phyloP scores from a whole-genome alignment of 2,888 invertebrate species.

The Microctonus hyperodae region DNA sequence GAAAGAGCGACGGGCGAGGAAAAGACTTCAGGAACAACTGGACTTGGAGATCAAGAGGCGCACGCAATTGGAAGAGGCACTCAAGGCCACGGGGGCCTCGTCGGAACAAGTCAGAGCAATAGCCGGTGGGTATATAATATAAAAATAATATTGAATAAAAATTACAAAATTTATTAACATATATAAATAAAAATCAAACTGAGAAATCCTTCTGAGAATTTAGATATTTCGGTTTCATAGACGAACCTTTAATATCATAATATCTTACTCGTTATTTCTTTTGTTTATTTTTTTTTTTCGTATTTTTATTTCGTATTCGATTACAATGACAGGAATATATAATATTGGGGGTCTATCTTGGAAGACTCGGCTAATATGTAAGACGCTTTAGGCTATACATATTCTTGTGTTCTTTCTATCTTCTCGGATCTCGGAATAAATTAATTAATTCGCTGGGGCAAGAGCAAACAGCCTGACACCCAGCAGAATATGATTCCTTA shows the following conservation, averaged over 20 bases:
- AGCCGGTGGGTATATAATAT: constrained; percentile 69
- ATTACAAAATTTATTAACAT: constrained; percentile 10
- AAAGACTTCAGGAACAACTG: constrained; percentile 85
- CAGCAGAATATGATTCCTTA: constrained; percentile 59
- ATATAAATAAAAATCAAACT: background rate
- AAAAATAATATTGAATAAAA: constrained; percentile 6
- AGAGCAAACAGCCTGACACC: constrained; percentile 59
- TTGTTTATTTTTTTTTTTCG: background rate
- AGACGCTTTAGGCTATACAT: constrained; percentile 8
- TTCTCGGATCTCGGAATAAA: constrained; percentile 55
- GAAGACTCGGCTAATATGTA: constrained; percentile 6
- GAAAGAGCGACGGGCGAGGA: constrained; percentile 83
- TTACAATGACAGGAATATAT: constrained; percentile 7
- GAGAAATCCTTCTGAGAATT: constrained; percentile 18
- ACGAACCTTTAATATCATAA: no score
- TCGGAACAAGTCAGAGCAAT: constrained; percentile 80
- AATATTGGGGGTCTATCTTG: background rate
- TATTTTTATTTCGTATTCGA: background rate
- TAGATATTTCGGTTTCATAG: background rate
- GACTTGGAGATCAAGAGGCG: constrained; percentile 82
- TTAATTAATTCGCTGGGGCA: constrained; percentile 58
- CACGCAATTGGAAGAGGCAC: constrained; percentile 80
- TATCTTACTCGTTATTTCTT: no score
- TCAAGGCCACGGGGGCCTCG: constrained; percentile 78
- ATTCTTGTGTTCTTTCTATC: background rate